These are phyloP conservation scores for Ctenopoma multispine DNA, from an alignment of 2,797 vertebrate genomes.

Conservation along the genomic window DNA sequence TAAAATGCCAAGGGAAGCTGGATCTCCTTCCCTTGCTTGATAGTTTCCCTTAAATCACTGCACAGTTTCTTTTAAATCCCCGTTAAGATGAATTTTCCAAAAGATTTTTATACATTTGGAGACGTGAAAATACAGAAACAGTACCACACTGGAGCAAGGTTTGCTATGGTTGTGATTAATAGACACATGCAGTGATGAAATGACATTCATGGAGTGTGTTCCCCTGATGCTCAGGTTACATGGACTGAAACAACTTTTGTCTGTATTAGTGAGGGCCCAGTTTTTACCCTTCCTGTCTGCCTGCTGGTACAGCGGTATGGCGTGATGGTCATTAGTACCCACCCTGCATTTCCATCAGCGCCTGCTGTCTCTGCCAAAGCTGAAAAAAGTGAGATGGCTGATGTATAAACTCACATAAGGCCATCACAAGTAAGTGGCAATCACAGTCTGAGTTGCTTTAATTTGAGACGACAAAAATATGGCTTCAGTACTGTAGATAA, in stretches of 20 bases:
- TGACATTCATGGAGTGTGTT: constrained; percentile 64
- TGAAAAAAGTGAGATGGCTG: constrained; percentile 88
- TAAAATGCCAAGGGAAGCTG: constrained; percentile 57
- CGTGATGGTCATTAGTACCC: constrained; percentile 75
- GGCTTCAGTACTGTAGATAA: constrained; percentile 31
- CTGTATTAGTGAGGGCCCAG: constrained; percentile 58
- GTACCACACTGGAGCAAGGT: constrained; percentile 33
- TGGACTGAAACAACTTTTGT: constrained; percentile 72
- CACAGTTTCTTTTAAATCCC: constrained; percentile 58
- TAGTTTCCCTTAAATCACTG: constrained; percentile 57
- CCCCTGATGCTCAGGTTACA: constrained; percentile 69
- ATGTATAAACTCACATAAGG: constrained; percentile 74
- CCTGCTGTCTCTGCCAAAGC: constrained; percentile 70
- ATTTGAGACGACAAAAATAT: constrained; percentile 37
- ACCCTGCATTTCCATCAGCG: constrained; percentile 74
- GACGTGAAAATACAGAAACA: constrained; percentile 36
- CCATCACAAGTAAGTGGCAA: constrained; percentile 54
- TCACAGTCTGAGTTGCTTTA: constrained; percentile 19
- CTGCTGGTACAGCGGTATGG: constrained; percentile 68
- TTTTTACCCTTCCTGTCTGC: constrained; percentile 77
- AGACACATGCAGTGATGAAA: constrained; percentile 63
- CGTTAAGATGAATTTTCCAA: constrained; percentile 29
- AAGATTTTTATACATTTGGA: constrained; percentile 26
- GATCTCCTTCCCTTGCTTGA: constrained; percentile 56
- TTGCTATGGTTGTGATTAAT: constrained; percentile 66